phyloP scores from a whole-genome alignment of 1,140 invertebrate genomes.

The Hypothenemus hampei region DNA sequence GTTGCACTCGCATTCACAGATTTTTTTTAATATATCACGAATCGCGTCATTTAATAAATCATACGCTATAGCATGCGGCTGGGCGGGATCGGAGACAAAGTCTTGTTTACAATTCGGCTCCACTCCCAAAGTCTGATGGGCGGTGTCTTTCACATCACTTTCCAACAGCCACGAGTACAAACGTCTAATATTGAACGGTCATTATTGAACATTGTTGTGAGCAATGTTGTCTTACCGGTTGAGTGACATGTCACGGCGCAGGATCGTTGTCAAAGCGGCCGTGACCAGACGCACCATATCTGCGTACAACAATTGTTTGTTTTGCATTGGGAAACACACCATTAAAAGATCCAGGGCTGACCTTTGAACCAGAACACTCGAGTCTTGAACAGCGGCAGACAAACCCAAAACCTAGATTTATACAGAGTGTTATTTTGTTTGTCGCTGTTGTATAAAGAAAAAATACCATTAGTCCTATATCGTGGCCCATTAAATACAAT shows the following conservation, averaged over 20 bases:
- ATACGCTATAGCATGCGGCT: conserved; percentile 52
- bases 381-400: conserved; percentile 70
- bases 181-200: conserved; percentile 60
- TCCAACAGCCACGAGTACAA: conserved; percentile 82
- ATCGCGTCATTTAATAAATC: conserved; percentile 62
- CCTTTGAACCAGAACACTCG: conserved; percentile 79
- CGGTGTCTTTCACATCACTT: conserved; percentile 59
- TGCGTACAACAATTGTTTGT: conserved; percentile 64
- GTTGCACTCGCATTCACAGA: conserved; percentile 55
- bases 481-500: conserved; percentile 78
- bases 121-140: no score
- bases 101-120: conserved; percentile 44
- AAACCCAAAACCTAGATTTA: conserved; percentile 46
- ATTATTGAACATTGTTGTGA: not conserved
- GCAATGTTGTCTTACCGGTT: conserved; percentile 58
- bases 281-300: conserved; percentile 77
- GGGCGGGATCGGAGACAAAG: conserved; percentile 40
- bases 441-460: not conserved
- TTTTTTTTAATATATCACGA: conserved; percentile 56
- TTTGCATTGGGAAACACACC: conserved; percentile 82
- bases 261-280: conserved; percentile 74
- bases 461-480: conserved; percentile 76
- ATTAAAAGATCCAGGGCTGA: conserved; percentile 81
- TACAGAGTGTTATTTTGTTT: not conserved
- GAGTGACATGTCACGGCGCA: conserved; percentile 87